Conservation (phyloP, 2,113 vertebrate species). For the Lepus americanus region DNA sequence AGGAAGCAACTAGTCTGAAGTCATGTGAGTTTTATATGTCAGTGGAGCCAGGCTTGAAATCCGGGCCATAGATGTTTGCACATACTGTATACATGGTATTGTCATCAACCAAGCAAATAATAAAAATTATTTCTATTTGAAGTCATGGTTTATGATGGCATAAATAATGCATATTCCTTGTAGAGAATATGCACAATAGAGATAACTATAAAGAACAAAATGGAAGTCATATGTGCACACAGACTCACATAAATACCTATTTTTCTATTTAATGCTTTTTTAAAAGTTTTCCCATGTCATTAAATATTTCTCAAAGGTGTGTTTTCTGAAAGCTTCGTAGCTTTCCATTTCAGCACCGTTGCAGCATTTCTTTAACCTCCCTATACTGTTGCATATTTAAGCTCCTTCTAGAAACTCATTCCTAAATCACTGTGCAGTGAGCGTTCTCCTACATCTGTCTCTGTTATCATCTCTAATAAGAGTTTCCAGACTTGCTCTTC, state of each 20-base stretch:
- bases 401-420: neutral
- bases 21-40: neutral
- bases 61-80: neutral
- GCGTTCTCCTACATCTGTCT: neutral
- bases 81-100: neutral
- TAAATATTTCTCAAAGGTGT: constrained; percentile 50
- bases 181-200: neutral
- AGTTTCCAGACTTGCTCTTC: neutral
- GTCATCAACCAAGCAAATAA: constrained; percentile 10
- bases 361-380: constrained; percentile 21
- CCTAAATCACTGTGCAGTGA: neutral
- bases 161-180: constrained; percentile 61
- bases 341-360: neutral
- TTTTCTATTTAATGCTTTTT: constrained; percentile 38
- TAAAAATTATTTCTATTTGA: constrained; percentile 48
- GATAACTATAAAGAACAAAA: constrained; percentile 16
- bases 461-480: neutral
- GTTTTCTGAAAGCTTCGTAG: constrained; percentile 48
- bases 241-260: constrained; percentile 41
- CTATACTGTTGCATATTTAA: neutral
- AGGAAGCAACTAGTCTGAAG: neutral
- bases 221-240: constrained; percentile 54
- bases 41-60: neutral
- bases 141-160: constrained; percentile 37
- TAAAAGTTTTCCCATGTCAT: constrained; percentile 52